These are phyloP conservation scores for Lipophrys pholis DNA, from an alignment of 2,113 vertebrate species.

Conservation along the genomic window DNA sequence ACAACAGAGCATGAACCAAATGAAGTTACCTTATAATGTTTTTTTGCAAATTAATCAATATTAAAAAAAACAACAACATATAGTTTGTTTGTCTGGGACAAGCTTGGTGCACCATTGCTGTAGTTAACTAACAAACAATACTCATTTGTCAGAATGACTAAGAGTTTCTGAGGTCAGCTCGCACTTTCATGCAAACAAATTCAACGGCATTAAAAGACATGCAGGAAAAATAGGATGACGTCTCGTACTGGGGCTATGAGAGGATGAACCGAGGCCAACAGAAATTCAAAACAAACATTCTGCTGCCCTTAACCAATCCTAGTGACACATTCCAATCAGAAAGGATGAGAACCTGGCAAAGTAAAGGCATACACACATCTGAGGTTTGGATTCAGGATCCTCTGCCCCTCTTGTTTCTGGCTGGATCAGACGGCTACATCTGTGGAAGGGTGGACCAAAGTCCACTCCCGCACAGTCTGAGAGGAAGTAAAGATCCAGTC, in stretches of 20 bases:
- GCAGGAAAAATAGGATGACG: constrained; percentile 13
- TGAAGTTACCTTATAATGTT: too few relatives aligned
- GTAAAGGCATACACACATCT: constrained; percentile 33
- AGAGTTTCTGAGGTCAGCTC: too few relatives aligned
- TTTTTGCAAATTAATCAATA: too few relatives aligned
- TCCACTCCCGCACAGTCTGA: constrained; percentile 3
- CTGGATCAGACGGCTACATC: constrained; percentile 24
- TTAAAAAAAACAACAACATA: too few relatives aligned
- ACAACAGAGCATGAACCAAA: too few relatives aligned
- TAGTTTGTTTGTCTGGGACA: background rate
- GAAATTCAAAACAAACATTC: too few relatives aligned
- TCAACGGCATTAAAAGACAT: constrained; percentile 31
- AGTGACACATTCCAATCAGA: background rate
- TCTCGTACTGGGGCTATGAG: too few relatives aligned
- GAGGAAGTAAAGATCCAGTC: background rate
- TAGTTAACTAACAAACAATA: background rate
- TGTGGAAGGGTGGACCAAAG: background rate
- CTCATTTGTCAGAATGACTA: too few relatives aligned
- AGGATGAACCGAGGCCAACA: too few relatives aligned
- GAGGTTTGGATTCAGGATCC: background rate
- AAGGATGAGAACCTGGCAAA: constrained; percentile 3
- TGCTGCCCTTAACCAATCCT: too few relatives aligned
- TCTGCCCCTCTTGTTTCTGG: constrained; percentile 4
- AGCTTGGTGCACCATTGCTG: background rate
- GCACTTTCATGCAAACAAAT: constrained; percentile 23